Evolutionary conservation across 2,113 vertebrate genomes (phyloP).

Genomic region (Malurus cyaneus): DNA sequence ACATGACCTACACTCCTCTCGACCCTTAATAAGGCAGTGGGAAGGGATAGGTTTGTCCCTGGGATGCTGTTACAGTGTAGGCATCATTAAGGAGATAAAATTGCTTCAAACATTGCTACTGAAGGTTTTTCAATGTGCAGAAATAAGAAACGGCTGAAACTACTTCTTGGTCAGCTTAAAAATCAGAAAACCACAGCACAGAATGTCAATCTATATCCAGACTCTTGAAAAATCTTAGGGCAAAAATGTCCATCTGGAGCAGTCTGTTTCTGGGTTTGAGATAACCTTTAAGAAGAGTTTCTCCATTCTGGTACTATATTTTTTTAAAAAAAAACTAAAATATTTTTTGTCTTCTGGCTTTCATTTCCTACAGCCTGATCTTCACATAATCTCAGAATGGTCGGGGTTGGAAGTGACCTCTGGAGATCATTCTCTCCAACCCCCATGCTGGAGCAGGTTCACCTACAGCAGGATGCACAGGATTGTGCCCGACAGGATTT

Average conservation of each 20-base stretch:
- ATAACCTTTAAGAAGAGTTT: background rate
- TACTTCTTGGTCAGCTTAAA: background rate
- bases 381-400: background rate
- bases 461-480: too few relatives aligned
- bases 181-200: background rate
- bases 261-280: background rate
- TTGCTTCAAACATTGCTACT: slow-evolving; percentile 34
- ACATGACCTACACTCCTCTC: slow-evolving; percentile 18
- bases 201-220: background rate
- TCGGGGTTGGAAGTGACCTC: background rate
- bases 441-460: background rate
- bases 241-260: background rate
- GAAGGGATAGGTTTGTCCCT: slow-evolving; percentile 49
- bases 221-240: background rate
- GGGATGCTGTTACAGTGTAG: slow-evolving; percentile 18
- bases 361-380: background rate
- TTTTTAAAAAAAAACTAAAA: background rate
- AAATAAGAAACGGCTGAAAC: slow-evolving; percentile 47
- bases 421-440: background rate
- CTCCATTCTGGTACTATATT: background rate
- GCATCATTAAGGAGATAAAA: slow-evolving; percentile 45
- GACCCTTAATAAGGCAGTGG: slow-evolving; percentile 33
- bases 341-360: background rate
- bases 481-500: background rate
- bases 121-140: slow-evolving; percentile 38